Percentiles rank a stretch among this genome's conserved stretches.
Evolutionary conservation across 2,113 vertebrate genomes (phyloP).

Genomic region (Myrmophylax atrothorax): DNA sequence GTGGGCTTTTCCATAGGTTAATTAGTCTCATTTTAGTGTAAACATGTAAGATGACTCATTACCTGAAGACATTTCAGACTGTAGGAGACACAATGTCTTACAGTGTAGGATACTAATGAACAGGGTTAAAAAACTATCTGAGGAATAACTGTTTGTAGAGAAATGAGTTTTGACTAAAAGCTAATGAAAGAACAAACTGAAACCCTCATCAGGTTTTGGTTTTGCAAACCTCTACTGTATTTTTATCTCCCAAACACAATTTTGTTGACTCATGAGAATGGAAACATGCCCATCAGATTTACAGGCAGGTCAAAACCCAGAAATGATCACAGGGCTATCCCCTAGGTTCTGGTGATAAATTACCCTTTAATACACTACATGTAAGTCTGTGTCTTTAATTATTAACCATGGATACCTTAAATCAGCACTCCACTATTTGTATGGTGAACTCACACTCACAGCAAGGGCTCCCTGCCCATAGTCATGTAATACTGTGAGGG

Average conservation of each 20-base stretch:
- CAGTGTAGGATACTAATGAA: neutral
- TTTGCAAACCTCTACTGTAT: neutral
- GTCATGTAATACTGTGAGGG: neutral
- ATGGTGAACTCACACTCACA: neutral
- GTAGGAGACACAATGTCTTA: neutral
- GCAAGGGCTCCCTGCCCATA: neutral
- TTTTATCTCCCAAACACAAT: neutral
- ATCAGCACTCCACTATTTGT: neutral
- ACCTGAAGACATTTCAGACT: neutral
- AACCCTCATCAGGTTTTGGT: neutral
- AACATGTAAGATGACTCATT: neutral
- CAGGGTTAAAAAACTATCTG: fast-evolving
- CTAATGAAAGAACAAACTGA: neutral
- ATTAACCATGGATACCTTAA: neutral
- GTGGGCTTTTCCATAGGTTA: neutral
- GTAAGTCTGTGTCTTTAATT: neutral
- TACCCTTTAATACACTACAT: neutral
- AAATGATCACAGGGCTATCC: neutral
- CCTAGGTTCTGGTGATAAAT: neutral
- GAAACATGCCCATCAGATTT: slow-evolving; percentile 52
- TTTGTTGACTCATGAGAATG: slow-evolving; percentile 12
- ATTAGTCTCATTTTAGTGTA: neutral
- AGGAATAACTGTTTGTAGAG: neutral
- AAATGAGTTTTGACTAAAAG: neutral
- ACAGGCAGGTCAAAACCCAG: neutral